A percentile compares a stretch with the other conserved stretches of the same genome.
These are phyloP conservation scores for Penaeus indicus DNA, from an alignment of 1,140 invertebrate species.

Conservation along the genomic window DNA sequence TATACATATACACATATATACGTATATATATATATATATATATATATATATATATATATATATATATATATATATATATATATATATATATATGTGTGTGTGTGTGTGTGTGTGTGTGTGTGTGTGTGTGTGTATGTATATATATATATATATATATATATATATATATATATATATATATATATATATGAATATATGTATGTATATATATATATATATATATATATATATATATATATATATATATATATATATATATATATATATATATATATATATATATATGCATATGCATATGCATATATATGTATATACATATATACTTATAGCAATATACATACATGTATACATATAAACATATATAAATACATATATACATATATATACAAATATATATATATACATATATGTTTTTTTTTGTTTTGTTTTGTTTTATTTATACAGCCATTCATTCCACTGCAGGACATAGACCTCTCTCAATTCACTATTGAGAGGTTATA, in stretches of 20 bases:
- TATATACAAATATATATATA: constrained; percentile 27
- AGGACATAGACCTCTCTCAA: too few species aligned
- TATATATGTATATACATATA: neutral
- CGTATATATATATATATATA: constrained; percentile 24
- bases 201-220: neutral
- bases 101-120: too few species aligned
- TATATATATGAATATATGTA: neutral
- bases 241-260: constrained; percentile 21
- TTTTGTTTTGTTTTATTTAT: too few species aligned
- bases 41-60: constrained; percentile 28
- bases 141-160: neutral
- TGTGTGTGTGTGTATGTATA: neutral
- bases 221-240: constrained; percentile 20
- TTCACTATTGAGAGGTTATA: too few species aligned
- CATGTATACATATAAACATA: constrained; percentile 9
- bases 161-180: constrained; percentile 8
- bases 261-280: constrained; percentile 15
- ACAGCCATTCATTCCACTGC: too few species aligned
- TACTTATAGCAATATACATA: neutral
- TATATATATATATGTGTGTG: neutral
- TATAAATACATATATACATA: constrained; percentile 27
- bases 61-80: constrained; percentile 33
- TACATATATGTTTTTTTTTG: too few species aligned
- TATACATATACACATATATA: neutral
- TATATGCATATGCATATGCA: constrained; percentile 5